These are phyloP conservation scores for Periophthalmus magnuspinnatus DNA, from an alignment of 2,797 vertebrate genomes.

Conservation along the genomic window DNA sequence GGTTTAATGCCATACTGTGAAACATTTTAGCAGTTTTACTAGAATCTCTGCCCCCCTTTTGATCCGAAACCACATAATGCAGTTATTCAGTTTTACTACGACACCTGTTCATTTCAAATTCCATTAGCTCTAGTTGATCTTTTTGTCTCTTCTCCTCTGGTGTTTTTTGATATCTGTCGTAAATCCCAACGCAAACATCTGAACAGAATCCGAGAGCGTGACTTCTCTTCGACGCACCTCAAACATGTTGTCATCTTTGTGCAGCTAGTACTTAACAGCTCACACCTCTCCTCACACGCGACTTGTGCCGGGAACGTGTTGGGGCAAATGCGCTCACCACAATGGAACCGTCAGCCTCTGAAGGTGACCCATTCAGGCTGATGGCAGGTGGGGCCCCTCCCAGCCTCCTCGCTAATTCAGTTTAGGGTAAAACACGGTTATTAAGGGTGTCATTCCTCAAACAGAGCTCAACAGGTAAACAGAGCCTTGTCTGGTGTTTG, in stretches of 20 bases:
- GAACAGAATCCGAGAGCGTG: constrained; percentile 9
- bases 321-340: constrained; percentile 44
- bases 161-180: neutral
- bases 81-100: neutral
- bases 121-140: neutral
- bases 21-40: too few relatives aligned
- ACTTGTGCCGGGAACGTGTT: constrained; percentile 53
- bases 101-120: neutral
- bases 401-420: constrained; percentile 48
- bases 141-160: neutral
- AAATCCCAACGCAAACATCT: constrained; percentile 11
- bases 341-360: constrained; percentile 36
- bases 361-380: constrained; percentile 48
- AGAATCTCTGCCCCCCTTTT: too few relatives aligned
- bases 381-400: constrained; percentile 54
- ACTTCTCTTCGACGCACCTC: constrained; percentile 16
- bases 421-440: constrained; percentile 61
- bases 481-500: neutral
- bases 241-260: constrained; percentile 31
- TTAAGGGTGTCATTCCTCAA: constrained; percentile 57
- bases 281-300: constrained; percentile 33
- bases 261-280: constrained; percentile 20
- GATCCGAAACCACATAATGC: neutral
- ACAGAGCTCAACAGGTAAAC: constrained; percentile 28
- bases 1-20: too few relatives aligned